phyloP scores from a whole-genome alignment of 2,888 invertebrate genomes.

The Pimpla rufipes region DNA sequence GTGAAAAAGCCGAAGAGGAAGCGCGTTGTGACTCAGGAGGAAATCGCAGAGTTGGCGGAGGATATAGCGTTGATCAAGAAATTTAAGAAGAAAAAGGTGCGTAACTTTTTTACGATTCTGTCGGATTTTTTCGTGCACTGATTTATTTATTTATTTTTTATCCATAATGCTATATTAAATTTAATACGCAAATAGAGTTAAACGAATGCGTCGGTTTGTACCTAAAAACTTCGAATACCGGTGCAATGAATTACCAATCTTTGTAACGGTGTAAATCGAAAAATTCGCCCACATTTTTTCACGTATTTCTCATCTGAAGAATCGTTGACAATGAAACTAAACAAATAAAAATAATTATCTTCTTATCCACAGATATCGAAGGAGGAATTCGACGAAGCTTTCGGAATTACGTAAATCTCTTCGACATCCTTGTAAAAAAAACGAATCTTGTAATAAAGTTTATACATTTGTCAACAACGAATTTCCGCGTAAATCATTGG shows the following conservation, averaged over 20 bases:
- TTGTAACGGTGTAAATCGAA: too few relatives aligned
- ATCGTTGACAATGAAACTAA: too few relatives aligned
- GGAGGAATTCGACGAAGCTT: conserved; percentile 85
- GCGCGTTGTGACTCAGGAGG: conserved; percentile 89
- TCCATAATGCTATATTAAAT: too few relatives aligned
- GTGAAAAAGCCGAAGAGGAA: conserved; percentile 84
- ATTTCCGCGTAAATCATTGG: not conserved
- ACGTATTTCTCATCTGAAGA: too few relatives aligned
- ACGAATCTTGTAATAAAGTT: conserved; percentile 55
- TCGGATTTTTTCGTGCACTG: too few relatives aligned
- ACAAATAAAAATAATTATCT: conserved; percentile 6
- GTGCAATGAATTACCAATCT: too few relatives aligned
- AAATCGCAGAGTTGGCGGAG: conserved; percentile 91
- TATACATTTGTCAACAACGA: conserved; percentile 6
- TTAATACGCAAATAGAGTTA: too few relatives aligned
- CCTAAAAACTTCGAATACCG: too few relatives aligned
- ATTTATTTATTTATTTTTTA: too few relatives aligned
- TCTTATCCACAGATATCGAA: conserved; percentile 85
- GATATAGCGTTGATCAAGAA: conserved; percentile 95
- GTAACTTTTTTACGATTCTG: too few relatives aligned
- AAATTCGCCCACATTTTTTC: too few relatives aligned
- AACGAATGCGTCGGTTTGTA: too few relatives aligned
- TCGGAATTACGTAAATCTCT: conserved; percentile 76
- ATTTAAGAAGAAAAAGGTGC: conserved; percentile 92
- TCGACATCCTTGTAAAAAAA: conserved; percentile 8